Percentiles rank a stretch among this genome's conserved stretches.
These are phyloP conservation scores for Coelopa frigida DNA, from an alignment of 1,140 invertebrate genomes.

Conservation along the genomic window DNA sequence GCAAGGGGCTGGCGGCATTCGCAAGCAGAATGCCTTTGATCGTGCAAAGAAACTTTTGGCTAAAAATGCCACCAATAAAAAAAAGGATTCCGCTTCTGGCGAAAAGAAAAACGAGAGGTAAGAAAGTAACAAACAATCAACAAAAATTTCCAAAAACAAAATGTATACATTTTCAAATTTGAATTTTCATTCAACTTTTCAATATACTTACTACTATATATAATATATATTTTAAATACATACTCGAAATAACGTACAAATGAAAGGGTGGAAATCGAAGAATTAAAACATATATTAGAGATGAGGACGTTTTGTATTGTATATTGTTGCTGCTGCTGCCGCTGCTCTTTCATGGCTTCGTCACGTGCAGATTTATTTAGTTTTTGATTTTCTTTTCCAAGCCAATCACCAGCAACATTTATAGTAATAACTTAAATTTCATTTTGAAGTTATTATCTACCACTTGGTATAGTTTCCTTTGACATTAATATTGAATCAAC, in stretches of 20 bases:
- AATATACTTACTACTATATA: constrained; percentile 5
- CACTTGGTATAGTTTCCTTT: no score
- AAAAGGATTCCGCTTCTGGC: constrained; percentile 41
- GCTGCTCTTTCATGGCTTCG: no score
- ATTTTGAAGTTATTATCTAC: no score
- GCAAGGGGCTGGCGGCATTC: constrained; percentile 39
- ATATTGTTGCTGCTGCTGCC: no score
- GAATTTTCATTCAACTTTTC: neutral
- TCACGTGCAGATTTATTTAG: no score
- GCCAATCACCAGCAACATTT: no score
- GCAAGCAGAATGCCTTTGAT: constrained; percentile 46
- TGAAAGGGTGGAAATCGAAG: no score
- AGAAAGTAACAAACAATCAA: constrained; percentile 24
- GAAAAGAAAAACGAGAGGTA: constrained; percentile 46
- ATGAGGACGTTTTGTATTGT: no score
- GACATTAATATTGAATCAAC: no score
- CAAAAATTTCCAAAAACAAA: constrained; percentile 11
- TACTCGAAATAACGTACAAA: constrained; percentile 1
- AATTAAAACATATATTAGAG: no score
- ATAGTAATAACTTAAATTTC: no score
- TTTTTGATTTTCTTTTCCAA: no score
- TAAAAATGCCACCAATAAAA: constrained; percentile 46
- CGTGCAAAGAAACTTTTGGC: constrained; percentile 47
- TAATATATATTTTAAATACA: neutral
- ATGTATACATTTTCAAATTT: neutral